phyloP scores from a whole-genome alignment of 2,797 vertebrate species.

The Champsocephalus gunnari region DNA sequence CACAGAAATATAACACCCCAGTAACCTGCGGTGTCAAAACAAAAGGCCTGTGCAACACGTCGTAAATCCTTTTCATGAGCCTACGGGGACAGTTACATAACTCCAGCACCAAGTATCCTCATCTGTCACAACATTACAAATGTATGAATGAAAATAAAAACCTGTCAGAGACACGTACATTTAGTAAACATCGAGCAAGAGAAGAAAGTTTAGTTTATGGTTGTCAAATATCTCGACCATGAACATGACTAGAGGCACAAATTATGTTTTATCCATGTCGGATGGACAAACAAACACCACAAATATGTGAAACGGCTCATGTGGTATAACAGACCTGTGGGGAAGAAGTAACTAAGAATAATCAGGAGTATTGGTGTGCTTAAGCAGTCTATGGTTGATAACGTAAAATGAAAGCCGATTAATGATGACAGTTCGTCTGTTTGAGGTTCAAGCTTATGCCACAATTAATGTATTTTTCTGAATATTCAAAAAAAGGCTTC shows the following conservation, averaged over 20 bases:
- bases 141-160: constrained; percentile 53
- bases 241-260: neutral
- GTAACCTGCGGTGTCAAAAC: constrained; percentile 23
- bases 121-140: constrained; percentile 53
- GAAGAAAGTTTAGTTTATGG: neutral
- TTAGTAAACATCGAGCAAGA: constrained; percentile 11
- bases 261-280: neutral
- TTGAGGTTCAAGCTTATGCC: neutral
- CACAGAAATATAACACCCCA: constrained; percentile 34
- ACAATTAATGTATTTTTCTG: no score
- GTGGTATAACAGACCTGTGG: neutral
- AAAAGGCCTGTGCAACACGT: constrained; percentile 27
- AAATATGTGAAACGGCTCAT: neutral
- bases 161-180: constrained; percentile 28
- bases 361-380: constrained; percentile 13
- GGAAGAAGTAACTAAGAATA: constrained; percentile 11
- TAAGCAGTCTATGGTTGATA: neutral
- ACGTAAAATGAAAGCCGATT: neutral
- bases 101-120: constrained; percentile 36
- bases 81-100: constrained; percentile 38
- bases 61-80: constrained; percentile 54
- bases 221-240: constrained; percentile 19
- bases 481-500: no score
- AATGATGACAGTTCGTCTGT: neutral
- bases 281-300: neutral